A percentile compares a stretch with the other conserved stretches of the same genome.
Conservation (phyloP, 2,797 vertebrate species). For the Tadarida brasiliensis region DNA sequence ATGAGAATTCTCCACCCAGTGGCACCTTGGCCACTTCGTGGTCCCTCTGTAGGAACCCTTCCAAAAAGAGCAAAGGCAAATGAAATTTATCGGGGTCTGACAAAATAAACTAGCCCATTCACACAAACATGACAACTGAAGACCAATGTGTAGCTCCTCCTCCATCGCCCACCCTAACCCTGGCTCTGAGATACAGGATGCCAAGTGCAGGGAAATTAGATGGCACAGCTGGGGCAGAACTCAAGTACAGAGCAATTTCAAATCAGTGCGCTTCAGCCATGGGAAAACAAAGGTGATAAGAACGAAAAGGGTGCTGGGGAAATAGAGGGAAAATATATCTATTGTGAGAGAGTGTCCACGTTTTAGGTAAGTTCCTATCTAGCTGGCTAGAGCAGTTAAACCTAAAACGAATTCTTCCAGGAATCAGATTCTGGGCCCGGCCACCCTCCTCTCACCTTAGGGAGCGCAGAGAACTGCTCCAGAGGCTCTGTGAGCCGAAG, state of each 20-base stretch:
- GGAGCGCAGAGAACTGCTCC: neutral
- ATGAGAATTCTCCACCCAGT: neutral
- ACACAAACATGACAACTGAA: neutral
- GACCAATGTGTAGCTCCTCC: neutral
- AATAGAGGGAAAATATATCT: neutral
- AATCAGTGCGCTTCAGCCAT: neutral
- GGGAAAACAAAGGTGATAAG: neutral
- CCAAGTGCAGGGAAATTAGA: neutral
- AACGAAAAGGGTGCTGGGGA: neutral
- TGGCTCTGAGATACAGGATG: neutral
- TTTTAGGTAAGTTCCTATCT: conserved; percentile 19
- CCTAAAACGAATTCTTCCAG: neutral
- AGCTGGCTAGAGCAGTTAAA: neutral
- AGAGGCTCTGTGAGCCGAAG: neutral
- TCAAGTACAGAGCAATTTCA: neutral
- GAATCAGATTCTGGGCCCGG: neutral
- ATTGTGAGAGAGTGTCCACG: neutral
- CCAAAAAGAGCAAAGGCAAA: conserved; percentile 24
- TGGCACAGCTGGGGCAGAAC: neutral
- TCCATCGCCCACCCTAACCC: neutral
- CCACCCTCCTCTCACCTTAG: neutral
- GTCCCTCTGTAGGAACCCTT: neutral
- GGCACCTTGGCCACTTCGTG: neutral
- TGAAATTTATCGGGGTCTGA: neutral
- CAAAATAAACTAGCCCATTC: neutral